Base-by-base conservation (phyloP, 2,113 vertebrate species). In the Cyanocitta stelleri region DNA sequence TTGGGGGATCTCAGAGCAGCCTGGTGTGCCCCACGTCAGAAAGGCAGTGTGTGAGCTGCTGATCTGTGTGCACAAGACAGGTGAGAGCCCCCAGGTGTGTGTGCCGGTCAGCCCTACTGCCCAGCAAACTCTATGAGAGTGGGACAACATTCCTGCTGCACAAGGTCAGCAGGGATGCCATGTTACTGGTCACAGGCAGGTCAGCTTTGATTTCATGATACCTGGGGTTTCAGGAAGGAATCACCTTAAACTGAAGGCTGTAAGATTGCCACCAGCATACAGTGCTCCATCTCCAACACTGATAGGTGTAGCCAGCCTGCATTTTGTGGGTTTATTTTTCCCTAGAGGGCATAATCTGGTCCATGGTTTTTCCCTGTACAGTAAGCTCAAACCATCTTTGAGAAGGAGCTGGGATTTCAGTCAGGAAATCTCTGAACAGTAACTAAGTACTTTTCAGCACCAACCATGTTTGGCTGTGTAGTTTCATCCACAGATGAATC, bases 401-500 rank as follows among this genome's bases (percentile, higher is more conserved):
- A 91, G 37, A 17, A 90, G 37, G 11, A 76, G 27, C 48, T 81
- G 66, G 35, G 29, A 66, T 93, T 96, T 89, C 56, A 76, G 43
- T 69, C 52, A 85, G 80, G 62, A 97, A 91, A 72, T 77, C 52
- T 89, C 85, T 79, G 32, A 95, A 69, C 2, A 4, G 49, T 75
- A 87, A 63, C 23, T 35, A 71, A 93, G 51, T 44, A 20, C 54
- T 93, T 77, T 88, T 56, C 63, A 87, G 29, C 35, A 67, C 35
- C 15, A 2, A 13, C 39, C 88, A 73, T 20, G 24, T 49, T 33
- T 90, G 64, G 21, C 59, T 79, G 33, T 49, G 41, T 29, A 71
- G 51, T 75, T 93, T 91, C 78, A 75, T 85, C 48, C 64, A 27
- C 27, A 74, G n/a, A 90, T 80, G 71, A 90, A 93, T 86, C 61